phyloP scores from a whole-genome alignment of 2,113 vertebrate genomes.

The Sander lucioperca region DNA sequence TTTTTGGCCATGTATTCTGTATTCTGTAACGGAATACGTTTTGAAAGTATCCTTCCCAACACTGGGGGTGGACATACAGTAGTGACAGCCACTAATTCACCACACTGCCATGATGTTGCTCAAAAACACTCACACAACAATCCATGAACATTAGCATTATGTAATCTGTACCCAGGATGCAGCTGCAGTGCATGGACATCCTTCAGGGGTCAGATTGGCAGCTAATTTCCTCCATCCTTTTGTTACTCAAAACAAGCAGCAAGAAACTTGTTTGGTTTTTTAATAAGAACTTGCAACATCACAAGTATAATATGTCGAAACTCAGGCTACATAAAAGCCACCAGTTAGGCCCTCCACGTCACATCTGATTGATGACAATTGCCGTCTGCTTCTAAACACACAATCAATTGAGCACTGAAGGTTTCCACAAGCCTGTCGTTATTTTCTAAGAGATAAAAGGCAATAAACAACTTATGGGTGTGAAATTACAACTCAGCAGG shows the following conservation, averaged over 20 bases:
- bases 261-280: background rate
- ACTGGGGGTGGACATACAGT: background rate
- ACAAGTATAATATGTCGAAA: background rate
- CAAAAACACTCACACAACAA: conserved; percentile 34
- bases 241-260: conserved; percentile 30
- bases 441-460: conserved; percentile 41
- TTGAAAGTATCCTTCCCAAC: too few species aligned
- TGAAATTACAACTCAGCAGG: conserved; percentile 39
- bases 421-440: conserved; percentile 41
- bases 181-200: conserved; percentile 48
- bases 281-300: background rate
- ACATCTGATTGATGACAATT: conserved; percentile 5
- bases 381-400: conserved; percentile 6
- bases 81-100: background rate
- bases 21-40: too few species aligned
- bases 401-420: conserved; percentile 30
- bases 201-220: conserved; percentile 30
- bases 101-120: background rate
- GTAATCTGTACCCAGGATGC: conserved; percentile 56
- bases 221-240: conserved; percentile 44
- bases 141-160: conserved; percentile 19
- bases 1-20: too few species aligned
- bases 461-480: conserved; percentile 32
- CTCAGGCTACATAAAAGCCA: conserved; percentile 4
- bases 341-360: background rate